Conservation (phyloP, 2,888 invertebrate genomes). For the Cosmia trapezina region DNA sequence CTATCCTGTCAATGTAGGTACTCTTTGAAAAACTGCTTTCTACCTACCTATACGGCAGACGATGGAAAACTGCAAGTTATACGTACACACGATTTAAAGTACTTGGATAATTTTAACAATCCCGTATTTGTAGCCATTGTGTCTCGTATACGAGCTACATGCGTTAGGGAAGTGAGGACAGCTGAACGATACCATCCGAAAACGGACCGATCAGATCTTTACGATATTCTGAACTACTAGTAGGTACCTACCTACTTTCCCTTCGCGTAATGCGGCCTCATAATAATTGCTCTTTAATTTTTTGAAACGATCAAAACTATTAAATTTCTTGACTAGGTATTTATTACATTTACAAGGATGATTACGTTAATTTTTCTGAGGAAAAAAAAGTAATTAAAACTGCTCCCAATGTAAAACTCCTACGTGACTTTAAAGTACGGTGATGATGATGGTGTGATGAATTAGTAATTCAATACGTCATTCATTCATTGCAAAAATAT, state of each 20-base stretch:
- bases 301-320: slow-evolving; percentile 5
- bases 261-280: background rate
- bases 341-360: no score
- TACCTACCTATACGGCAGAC: background rate
- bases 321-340: background rate
- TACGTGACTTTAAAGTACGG: background rate
- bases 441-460: background rate
- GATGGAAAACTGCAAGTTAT: background rate
- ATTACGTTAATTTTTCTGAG: background rate
- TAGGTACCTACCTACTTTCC: no score
- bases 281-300: background rate
- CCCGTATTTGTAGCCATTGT: background rate
- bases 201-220: slow-evolving; percentile 32
- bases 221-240: background rate
- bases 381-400: background rate
- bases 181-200: slow-evolving; percentile 23
- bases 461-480: slow-evolving; percentile 4
- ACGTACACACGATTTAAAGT: background rate
- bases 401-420: background rate
- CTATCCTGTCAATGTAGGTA: background rate
- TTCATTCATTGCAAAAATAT: slow-evolving; percentile 6
- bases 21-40: background rate
- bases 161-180: slow-evolving; percentile 17
- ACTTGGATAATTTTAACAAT: no score
- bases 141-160: background rate